Conservation (phyloP, 2,113 vertebrate genomes). For the Aptenodytes patagonicus region DNA sequence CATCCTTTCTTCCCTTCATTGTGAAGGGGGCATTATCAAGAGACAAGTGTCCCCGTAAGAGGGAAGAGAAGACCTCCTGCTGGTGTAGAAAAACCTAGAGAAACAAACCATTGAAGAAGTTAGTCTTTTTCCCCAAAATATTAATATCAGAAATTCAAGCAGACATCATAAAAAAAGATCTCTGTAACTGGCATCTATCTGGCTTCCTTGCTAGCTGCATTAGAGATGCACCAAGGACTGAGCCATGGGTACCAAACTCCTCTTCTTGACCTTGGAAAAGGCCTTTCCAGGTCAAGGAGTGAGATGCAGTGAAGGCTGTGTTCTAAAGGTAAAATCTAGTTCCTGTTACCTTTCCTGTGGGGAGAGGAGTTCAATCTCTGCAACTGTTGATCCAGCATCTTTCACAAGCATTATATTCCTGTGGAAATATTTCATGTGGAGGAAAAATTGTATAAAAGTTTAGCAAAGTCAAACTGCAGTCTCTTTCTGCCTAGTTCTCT, state of each 20-base stretch:
- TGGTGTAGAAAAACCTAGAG: conserved; percentile 30
- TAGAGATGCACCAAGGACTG: not conserved
- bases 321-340: not conserved
- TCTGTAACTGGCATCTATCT: not conserved
- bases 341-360: conserved; percentile 47
- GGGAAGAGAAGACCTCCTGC: not conserved
- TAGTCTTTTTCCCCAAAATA: not conserved
- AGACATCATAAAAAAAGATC: not conserved
- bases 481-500: not conserved
- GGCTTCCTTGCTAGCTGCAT: not conserved
- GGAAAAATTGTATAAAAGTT: not conserved
- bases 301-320: not conserved
- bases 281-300: not conserved
- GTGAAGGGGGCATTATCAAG: not conserved
- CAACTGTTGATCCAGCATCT: conserved; percentile 28
- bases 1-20: not conserved
- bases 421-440: conserved; percentile 48
- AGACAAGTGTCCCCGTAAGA: not conserved
- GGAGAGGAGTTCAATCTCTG: conserved; percentile 25
- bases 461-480: not conserved
- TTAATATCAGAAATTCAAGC: not conserved
- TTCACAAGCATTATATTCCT: conserved; percentile 35
- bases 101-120: conserved; percentile 42
- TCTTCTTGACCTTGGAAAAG: not conserved
- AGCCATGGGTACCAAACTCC: not conserved